Evolutionary conservation across 2,888 invertebrate genomes (phyloP).

Genomic region (Sesamia inferens): DNA sequence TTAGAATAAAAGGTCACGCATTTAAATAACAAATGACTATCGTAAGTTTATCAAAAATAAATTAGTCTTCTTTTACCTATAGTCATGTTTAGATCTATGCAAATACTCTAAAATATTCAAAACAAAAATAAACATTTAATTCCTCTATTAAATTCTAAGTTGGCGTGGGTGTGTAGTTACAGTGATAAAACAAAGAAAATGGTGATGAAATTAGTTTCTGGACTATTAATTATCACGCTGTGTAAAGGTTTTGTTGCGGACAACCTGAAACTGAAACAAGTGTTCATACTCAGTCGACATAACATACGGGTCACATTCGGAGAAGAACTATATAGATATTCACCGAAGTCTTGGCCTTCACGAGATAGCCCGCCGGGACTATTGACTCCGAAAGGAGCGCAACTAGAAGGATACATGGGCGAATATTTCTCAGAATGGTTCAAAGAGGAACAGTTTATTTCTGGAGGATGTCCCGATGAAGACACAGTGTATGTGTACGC

Average conservation of each 20-base stretch:
- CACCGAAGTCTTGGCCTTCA: constrained; percentile 44
- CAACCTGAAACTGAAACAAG: constrained; percentile 49
- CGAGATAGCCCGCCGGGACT: constrained; percentile 6
- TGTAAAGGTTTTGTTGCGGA: constrained; percentile 14
- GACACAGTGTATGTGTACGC: constrained; percentile 45
- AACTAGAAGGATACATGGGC: constrained; percentile 51
- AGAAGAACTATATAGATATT: constrained; percentile 5
- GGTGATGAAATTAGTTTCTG: constrained; percentile 20
- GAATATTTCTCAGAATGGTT: constrained; percentile 58
- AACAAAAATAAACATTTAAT: background rate
- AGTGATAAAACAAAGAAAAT: constrained; percentile 32
- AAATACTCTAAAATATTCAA: background rate
- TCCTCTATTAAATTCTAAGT: background rate
- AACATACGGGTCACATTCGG: constrained; percentile 46
- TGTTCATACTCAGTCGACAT: constrained; percentile 56
- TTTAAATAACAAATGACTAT: background rate
- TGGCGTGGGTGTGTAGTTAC: background rate
- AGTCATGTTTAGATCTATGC: constrained; percentile 5
- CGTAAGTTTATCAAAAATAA: background rate
- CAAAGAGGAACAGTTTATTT: constrained; percentile 36
- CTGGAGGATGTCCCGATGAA: constrained; percentile 44
- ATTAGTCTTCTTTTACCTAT: constrained; percentile 19
- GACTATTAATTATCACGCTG: constrained; percentile 21
- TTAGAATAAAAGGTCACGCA: constrained; percentile 10
- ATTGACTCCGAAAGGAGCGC: constrained; percentile 48